Evolutionary conservation across 1,140 invertebrate species (phyloP).

Genomic region (Triops cancriformis): DNA sequence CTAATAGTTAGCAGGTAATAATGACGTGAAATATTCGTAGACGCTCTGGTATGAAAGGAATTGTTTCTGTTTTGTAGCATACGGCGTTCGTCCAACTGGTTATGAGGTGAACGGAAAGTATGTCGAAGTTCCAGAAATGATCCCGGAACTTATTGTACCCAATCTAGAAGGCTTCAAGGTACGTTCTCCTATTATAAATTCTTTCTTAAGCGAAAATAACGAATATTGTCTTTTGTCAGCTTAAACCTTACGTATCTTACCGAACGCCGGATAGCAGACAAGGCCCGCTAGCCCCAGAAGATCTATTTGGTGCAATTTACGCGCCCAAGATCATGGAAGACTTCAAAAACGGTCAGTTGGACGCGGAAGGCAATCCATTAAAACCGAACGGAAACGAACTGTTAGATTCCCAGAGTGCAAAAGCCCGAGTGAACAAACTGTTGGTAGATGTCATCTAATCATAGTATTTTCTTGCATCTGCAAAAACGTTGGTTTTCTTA

Average conservation of each 20-base stretch:
- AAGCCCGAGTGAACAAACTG: conserved; percentile 54
- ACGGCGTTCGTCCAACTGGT: conserved; percentile 56
- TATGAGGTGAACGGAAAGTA: conserved; percentile 48
- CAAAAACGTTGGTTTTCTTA: conserved; percentile 2
- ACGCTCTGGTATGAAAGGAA: too few relatives aligned
- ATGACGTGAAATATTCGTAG: too few relatives aligned
- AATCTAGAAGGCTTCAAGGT: conserved; percentile 65
- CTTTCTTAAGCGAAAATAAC: background rate
- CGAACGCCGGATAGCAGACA: conserved; percentile 60
- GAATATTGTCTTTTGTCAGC: conserved; percentile 39
- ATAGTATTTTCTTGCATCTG: background rate
- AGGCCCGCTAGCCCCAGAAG: conserved; percentile 68
- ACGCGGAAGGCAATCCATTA: conserved; percentile 54
- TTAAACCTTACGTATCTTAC: conserved; percentile 93
- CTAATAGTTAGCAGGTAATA: too few relatives aligned
- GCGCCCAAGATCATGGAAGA: conserved; percentile 68
- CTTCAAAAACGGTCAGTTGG: conserved; percentile 60
- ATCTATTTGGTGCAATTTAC: conserved; percentile 77
- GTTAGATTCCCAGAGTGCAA: conserved; percentile 61
- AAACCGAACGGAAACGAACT: conserved; percentile 63
- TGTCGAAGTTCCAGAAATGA: conserved; percentile 70
- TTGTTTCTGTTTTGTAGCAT: conserved; percentile 39
- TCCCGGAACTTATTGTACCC: conserved; percentile 86
- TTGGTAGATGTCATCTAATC: conserved; percentile 64
- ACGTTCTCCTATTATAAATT: conserved; percentile 28